These are phyloP conservation scores for Mesocentrotus franciscanus DNA, from an alignment of 53 echinoderm and acorn worm genomes.

Conservation along the genomic window DNA sequence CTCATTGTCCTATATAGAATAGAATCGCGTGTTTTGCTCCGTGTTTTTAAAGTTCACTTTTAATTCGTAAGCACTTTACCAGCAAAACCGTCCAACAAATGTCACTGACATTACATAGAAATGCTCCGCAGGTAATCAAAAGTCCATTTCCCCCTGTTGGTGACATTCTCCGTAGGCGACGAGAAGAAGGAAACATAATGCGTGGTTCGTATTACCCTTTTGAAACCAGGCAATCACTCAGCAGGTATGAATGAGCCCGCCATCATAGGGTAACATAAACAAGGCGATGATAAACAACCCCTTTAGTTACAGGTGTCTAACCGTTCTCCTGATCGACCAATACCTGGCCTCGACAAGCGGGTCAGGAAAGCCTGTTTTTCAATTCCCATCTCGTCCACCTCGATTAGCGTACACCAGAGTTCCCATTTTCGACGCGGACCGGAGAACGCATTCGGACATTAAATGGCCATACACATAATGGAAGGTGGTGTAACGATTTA, in stretches of 20 bases:
- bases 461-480: not conserved
- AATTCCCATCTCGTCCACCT: not conserved
- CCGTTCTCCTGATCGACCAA: not conserved
- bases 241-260: constrained; percentile 2
- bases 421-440: not conserved
- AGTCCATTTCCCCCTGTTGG: not conserved
- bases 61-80: not conserved
- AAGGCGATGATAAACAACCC: constrained; percentile 33
- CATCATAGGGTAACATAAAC: not conserved
- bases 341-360: constrained; percentile 1
- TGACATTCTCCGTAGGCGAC: not conserved
- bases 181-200: not conserved
- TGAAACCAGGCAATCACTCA: constrained; percentile 21
- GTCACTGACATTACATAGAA: constrained; percentile 8
- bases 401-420: not conserved
- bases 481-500: constrained; percentile 9
- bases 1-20: not conserved
- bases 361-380: not conserved
- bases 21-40: not conserved
- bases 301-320: constrained; percentile 25
- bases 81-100: not conserved
- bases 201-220: constrained; percentile 25
- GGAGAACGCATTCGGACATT: constrained; percentile 21
- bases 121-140: not conserved
- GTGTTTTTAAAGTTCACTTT: not conserved